Conservation (phyloP, 2,797 vertebrate species). For the Cyprinodon diabolis region DNA sequence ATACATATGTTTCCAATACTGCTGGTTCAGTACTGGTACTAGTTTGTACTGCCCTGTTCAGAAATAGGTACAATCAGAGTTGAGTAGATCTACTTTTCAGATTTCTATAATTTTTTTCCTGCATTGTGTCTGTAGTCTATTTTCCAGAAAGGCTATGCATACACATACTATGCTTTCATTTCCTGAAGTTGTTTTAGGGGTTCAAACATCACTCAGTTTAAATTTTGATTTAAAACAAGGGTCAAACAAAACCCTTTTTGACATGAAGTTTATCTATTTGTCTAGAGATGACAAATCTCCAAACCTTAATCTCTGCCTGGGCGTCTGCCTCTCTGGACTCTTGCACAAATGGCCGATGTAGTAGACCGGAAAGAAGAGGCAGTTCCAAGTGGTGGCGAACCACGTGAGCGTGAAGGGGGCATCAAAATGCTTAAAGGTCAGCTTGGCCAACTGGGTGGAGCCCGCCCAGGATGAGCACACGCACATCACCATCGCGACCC, state of each 20-base stretch:
- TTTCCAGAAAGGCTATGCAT: not conserved
- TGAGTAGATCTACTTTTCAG: not conserved
- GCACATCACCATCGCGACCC: conserved; percentile 89
- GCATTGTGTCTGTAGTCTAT: not conserved
- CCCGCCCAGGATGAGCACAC: conserved; percentile 94
- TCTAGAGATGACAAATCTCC: conserved; percentile 25
- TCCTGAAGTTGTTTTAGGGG: not conserved
- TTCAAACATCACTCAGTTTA: not conserved
- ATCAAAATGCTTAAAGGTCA: conserved; percentile 89
- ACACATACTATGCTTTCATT: not conserved
- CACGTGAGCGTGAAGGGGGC: conserved; percentile 96
- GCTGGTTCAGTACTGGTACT: no score
- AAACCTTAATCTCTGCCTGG: conserved; percentile 93
- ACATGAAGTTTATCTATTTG: not conserved
- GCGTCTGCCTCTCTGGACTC: conserved; percentile 90
- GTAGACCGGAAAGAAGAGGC: conserved; percentile 94
- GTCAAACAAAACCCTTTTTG: not conserved
- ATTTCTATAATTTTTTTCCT: not conserved
- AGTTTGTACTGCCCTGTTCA: no score
- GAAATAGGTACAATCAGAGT: no score
- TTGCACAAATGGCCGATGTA: conserved; percentile 92
- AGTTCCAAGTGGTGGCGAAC: conserved; percentile 97
- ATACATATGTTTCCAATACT: no score
- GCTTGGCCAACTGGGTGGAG: conserved; percentile 93
- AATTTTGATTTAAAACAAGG: not conserved